Evolutionary conservation across 1,140 invertebrate species (phyloP).

Genomic region (Drosophila bipectinata): DNA sequence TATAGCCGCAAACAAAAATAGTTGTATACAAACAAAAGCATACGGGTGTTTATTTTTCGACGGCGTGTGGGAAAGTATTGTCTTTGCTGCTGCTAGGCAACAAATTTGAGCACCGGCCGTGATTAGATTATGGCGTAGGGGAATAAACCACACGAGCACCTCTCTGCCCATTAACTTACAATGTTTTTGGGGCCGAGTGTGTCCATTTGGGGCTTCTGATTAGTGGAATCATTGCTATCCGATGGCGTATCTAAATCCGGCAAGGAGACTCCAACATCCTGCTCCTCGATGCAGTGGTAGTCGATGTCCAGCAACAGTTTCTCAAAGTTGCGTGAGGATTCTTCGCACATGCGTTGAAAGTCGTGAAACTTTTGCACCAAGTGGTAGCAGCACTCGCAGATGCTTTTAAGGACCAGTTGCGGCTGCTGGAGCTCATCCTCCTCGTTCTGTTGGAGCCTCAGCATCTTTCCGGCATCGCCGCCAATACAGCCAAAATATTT

Average conservation of each 20-base stretch:
- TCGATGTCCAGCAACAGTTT: constrained; percentile 43
- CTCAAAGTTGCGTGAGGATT: constrained; percentile 61
- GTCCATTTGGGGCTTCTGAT: constrained; percentile 11
- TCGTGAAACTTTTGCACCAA: constrained; percentile 64
- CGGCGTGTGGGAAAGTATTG: constrained; percentile 16
- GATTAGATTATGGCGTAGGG: constrained; percentile 40
- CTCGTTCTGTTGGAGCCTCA: background rate
- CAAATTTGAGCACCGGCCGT: constrained; percentile 23
- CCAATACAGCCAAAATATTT: constrained; percentile 59
- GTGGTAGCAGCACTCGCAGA: constrained; percentile 70
- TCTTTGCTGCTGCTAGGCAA: constrained; percentile 50
- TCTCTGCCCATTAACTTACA: constrained; percentile 43
- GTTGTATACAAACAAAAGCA: constrained; percentile 32
- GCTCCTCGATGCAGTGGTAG: constrained; percentile 3
- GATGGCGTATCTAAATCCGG: background rate
- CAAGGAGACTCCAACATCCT: background rate
- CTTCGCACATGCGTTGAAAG: constrained; percentile 72
- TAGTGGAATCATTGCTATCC: constrained; percentile 5
- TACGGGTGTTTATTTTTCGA: constrained; percentile 27
- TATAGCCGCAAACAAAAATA: constrained; percentile 29
- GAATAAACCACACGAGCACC: constrained; percentile 3
- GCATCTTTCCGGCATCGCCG: constrained; percentile 5
- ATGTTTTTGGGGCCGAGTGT: constrained; percentile 40
- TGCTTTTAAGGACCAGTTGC: constrained; percentile 54
- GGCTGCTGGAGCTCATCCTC: constrained; percentile 10